Evolutionary conservation across 2,113 vertebrate genomes (phyloP), one percentile per base, ranked within the genome.

Genomic region (Mus musculus): DNA sequence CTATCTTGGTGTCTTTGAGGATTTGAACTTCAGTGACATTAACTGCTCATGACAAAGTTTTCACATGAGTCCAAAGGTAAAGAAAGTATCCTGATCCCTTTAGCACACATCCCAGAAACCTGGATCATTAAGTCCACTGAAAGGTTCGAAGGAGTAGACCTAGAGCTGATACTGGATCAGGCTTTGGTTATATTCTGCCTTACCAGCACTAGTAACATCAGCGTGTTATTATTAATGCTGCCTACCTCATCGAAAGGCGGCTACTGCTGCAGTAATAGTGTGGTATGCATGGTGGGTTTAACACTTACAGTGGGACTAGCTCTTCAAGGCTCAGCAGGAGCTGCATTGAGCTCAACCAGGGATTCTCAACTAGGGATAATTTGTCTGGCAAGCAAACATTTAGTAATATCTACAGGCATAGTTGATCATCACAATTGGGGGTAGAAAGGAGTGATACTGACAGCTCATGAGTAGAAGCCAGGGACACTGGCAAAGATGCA

Each of bases 321-420:
- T 63, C n/a, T 17, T 87, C 22, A 24, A 24, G 24, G 28, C 36
- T 33, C 20, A 76, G 36, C 59, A 71, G 56, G 30, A n/a, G 17
- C 24, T 95, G 65, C 72, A 56, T 67, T 72, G 14, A n/a, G 84
- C 17, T 96, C 88, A 86, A 56, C 54, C 56, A 84, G 33, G 87
- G 39, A 22, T 84, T 91, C 65, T 89, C 88, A 91, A 46, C 42
- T 10, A 52, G 30, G n/a, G 3, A 12, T 11, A 54, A 20, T 86
- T 20, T 76, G 72, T 65, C 42, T 54, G 9, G 77, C 94, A 76
- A 86, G 24, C 8, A 82, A 82, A 42, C 26, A 67, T 75, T 88
- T 69, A 56, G 65, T 75, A 24, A 80, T 10, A 7, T 93, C 67
- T 71, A 5, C 61, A 19, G 61, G 63, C 20, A 52, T 85, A 46